phyloP scores from a whole-genome alignment of 2,888 invertebrate genomes.

The Acrobasis consociella region DNA sequence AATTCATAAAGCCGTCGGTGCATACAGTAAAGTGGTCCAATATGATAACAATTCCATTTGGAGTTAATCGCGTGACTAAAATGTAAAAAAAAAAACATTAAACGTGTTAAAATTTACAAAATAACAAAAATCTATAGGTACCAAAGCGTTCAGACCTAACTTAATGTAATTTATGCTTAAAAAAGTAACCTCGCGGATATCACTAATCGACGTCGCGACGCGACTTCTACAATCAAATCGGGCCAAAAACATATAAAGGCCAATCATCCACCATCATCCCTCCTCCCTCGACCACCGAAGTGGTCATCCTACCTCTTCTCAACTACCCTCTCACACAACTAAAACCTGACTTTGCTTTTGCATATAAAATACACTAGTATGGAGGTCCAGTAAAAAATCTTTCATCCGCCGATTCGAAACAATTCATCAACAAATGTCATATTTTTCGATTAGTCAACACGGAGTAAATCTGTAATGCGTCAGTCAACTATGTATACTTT shows the following conservation, averaged over 20 bases:
- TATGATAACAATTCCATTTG: conserved; percentile 53
- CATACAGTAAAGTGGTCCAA: conserved; percentile 54
- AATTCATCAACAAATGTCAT: conserved; percentile 53
- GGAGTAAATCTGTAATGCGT: conserved; percentile 61
- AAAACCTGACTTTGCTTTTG: conserved; percentile 7
- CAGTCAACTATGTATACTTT: conserved; percentile 67
- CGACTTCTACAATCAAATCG: conserved; percentile 47
- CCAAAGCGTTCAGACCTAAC: conserved; percentile 68
- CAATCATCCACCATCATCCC: conserved; percentile 63
- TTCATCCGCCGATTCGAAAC: conserved; percentile 50
- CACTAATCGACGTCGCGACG: conserved; percentile 57
- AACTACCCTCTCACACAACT: conserved; percentile 5
- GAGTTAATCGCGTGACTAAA: conserved; percentile 67
- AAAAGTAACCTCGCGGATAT: conserved; percentile 76
- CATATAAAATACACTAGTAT: conserved; percentile 29
- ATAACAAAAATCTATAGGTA: conserved; percentile 76
- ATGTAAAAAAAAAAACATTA: conserved; percentile 59
- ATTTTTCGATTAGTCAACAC: conserved; percentile 56
- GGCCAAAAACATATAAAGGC: conserved; percentile 83
- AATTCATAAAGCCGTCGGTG: conserved; percentile 50
- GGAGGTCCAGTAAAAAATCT: conserved; percentile 68
- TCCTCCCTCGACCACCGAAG: conserved; percentile 36
- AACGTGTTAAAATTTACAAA: conserved; percentile 76
- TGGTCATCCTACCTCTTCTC: not conserved
- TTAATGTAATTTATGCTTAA: conserved; percentile 69